Evolutionary conservation across 2,113 vertebrate genomes (phyloP).

Genomic region (Poecile atricapillus): DNA sequence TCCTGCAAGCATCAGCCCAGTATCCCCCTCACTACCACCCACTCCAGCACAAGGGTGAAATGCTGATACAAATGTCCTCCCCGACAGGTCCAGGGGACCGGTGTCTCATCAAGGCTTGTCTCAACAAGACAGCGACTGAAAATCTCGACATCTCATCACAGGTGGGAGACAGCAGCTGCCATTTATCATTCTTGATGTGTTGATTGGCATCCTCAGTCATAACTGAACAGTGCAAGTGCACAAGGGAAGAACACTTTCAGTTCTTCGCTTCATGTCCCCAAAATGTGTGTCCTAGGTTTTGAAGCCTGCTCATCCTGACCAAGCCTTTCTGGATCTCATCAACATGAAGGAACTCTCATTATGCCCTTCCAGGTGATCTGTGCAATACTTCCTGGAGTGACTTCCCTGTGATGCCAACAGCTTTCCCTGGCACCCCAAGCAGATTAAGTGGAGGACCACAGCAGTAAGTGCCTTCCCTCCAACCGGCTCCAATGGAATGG

Average conservation of each 20-base stretch:
- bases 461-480: not conserved
- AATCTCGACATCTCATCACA: not conserved
- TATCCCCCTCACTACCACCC: rapidly evolving
- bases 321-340: not conserved
- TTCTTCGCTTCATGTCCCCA: not conserved
- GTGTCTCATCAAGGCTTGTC: not conserved
- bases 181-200: not conserved
- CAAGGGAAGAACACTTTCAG: not conserved
- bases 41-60: not conserved
- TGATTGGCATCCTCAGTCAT: not conserved
- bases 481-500: not conserved
- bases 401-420: not conserved
- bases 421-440: not conserved
- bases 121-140: rapidly evolving
- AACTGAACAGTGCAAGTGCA: not conserved
- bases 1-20: not conserved
- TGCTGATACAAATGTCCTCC: too few relatives aligned
- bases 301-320: rapidly evolving
- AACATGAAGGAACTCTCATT: not conserved
- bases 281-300: not conserved
- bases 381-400: rapidly evolving
- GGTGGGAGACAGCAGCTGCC: not conserved
- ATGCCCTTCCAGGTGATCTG: not conserved
- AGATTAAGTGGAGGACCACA: rapidly evolving
- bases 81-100: rapidly evolving